Percentiles rank a stretch among this genome's conserved stretches.
These are phyloP conservation scores for Pogonomyrmex barbatus DNA, from an alignment of 1,140 invertebrate species.

Conservation along the genomic window DNA sequence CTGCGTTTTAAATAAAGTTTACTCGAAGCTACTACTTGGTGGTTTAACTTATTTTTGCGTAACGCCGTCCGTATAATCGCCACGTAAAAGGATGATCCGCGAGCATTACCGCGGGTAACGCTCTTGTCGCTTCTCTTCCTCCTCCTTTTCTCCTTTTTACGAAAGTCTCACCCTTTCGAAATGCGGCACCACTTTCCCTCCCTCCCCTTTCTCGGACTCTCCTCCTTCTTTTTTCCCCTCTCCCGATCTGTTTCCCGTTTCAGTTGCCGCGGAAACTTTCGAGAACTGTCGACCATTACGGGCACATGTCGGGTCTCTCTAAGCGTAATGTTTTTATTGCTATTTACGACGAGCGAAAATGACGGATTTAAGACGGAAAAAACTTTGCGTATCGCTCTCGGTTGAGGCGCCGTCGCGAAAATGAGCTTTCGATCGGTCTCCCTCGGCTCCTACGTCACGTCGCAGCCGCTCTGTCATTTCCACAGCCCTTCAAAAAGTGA, in stretches of 20 bases:
- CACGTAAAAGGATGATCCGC: conserved; percentile 32
- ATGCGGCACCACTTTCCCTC: neutral
- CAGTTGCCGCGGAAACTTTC: neutral
- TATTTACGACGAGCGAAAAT: conserved; percentile 32
- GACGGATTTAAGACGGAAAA: conserved; percentile 9
- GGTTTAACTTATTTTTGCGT: conserved; percentile 46
- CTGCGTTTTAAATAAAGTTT: conserved; percentile 38
- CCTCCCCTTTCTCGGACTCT: neutral
- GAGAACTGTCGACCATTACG: neutral
- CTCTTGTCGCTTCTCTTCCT: neutral
- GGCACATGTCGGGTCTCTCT: neutral
- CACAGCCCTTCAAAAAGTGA: conserved; percentile 26
- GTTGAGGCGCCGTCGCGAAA: neutral
- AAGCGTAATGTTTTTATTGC: neutral
- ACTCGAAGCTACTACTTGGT: conserved; percentile 26
- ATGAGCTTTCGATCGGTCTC: conserved; percentile 57
- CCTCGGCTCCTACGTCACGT: conserved; percentile 4
- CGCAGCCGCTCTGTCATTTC: conserved; percentile 43
- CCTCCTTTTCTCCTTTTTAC: neutral
- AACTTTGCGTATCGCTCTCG: conserved; percentile 23
- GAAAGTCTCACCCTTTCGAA: neutral
- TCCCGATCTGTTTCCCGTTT: neutral
- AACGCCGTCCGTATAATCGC: conserved; percentile 31
- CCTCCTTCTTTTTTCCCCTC: too few species aligned
- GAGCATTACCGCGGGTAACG: neutral